Evolutionary conservation across 2,113 vertebrate species (phyloP), one percentile per base, ranked within the genome.

Genomic region (Perca fluviatilis): DNA sequence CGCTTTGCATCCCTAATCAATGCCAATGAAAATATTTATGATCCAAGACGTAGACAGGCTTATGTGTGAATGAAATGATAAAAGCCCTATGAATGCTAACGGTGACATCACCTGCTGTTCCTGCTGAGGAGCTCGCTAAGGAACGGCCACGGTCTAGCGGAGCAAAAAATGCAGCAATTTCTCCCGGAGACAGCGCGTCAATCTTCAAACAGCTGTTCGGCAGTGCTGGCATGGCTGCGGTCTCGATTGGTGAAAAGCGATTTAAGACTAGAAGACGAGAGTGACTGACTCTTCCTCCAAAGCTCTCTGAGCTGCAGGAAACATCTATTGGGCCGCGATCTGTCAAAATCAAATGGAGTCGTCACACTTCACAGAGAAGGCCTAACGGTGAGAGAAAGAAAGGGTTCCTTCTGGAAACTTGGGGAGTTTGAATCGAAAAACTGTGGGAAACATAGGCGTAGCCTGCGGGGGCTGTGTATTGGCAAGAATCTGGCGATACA

Each of bases 151-250:
- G 74, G 76, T 86, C 89, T 83, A 89, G 27, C 77, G 25, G 87
- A 91, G 80, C 88, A 88, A 80, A 61, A 86, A 85, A 91, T 82
- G 36, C 84, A 53, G 73, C 80, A 80, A 91, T 90, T 90, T 90
- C 67, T 79, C 73, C 62, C 30, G 6, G 60, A 77, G 89, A 75
- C 79, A 54, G 72, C 30, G 2, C 36, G 70, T 88, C 87, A 86
- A 62, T 82, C 82, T 84, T 82, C 82, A 90, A 88, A 89, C 82
- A 86, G 81, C 84, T 88, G 83, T 54, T 90, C 65, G 46, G 72
- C 36, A 36, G 56, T 0, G 63, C 27, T 9, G 51, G 13, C 23
- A 43, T 40, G 40, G 57, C 40, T 30, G 19, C 50, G 18, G 71
- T 12, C 23, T 9, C 21, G 62, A 49, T 27, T 33, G 47, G 57